A percentile compares a stretch with the other conserved stretches of the same genome.
These are phyloP conservation scores for Synanthedon myopaeformis DNA, from an alignment of 2,888 invertebrate species.

Conservation along the genomic window DNA sequence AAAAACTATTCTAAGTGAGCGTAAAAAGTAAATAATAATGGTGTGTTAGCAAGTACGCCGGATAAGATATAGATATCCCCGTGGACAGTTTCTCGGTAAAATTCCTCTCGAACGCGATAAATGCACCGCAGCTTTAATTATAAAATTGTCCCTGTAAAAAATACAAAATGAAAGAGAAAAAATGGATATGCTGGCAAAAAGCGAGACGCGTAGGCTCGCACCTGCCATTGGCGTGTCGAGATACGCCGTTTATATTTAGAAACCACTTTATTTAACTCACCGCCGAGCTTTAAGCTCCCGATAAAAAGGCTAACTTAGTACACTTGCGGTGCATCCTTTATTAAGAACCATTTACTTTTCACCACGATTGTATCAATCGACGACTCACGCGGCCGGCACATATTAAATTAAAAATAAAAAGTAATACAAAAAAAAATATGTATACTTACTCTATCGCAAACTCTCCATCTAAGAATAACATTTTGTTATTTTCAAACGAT, in stretches of 20 bases:
- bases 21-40: background rate
- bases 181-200: conserved; percentile 38
- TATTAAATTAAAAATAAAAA: conserved; percentile 2
- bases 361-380: conserved; percentile 60
- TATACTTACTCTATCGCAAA: background rate
- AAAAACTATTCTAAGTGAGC: too few species aligned
- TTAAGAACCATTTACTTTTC: conserved; percentile 62
- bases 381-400: conserved; percentile 19
- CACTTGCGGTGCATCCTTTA: conserved; percentile 54
- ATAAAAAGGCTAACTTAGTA: conserved; percentile 59
- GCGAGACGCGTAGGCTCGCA: conserved; percentile 51
- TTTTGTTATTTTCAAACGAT: background rate
- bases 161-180: conserved; percentile 37
- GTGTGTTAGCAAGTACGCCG: conserved; percentile 16
- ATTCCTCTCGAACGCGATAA: conserved; percentile 33
- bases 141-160: conserved; percentile 55
- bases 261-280: conserved; percentile 67
- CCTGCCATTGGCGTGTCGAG: conserved; percentile 66
- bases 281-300: conserved; percentile 55
- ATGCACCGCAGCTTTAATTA: conserved; percentile 51
- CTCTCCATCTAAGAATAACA: background rate
- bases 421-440: background rate
- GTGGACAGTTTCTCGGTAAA: conserved; percentile 40
- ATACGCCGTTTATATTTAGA: conserved; percentile 68
- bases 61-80: conserved; percentile 39